Evolutionary conservation across 1,140 invertebrate genomes (phyloP).

Genomic region (Heliothis virescens): DNA sequence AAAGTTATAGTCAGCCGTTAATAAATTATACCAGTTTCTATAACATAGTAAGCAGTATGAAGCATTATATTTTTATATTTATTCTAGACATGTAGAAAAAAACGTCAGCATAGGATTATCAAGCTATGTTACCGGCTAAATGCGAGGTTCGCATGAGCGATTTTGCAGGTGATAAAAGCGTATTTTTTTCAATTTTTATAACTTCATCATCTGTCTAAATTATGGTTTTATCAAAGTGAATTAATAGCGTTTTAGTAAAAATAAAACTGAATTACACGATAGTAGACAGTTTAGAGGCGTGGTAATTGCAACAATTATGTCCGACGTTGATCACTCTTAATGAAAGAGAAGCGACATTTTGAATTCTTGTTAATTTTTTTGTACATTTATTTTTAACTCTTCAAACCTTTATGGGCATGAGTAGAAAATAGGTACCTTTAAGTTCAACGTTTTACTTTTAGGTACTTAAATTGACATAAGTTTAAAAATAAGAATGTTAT

Average conservation of each 20-base stretch:
- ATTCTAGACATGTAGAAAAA: not conserved
- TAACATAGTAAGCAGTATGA: not conserved
- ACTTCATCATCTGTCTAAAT: not conserved
- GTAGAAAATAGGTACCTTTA: too few relatives aligned
- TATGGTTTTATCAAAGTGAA: conserved; percentile 11
- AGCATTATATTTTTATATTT: not conserved
- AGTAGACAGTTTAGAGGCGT: conserved; percentile 6
- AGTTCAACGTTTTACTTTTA: too few relatives aligned
- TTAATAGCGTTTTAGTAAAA: conserved; percentile 21
- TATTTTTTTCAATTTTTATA: not conserved
- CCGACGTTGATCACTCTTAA: conserved; percentile 12
- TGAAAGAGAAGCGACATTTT: not conserved
- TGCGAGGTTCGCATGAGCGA: not conserved
- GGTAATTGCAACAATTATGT: conserved; percentile 25
- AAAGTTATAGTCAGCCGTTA: not conserved
- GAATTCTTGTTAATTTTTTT: not conserved
- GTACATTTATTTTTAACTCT: not conserved
- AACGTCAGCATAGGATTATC: not conserved
- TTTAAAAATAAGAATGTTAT: too few relatives aligned
- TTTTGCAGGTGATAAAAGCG: conserved; percentile 32
- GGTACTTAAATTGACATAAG: too few relatives aligned
- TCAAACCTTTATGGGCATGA: not conserved
- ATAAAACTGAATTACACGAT: conserved; percentile 7
- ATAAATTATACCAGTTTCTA: not conserved
- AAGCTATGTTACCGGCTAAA: not conserved